phyloP scores from a whole-genome alignment of 2,113 vertebrate genomes.

The Dermatemys mawii region DNA sequence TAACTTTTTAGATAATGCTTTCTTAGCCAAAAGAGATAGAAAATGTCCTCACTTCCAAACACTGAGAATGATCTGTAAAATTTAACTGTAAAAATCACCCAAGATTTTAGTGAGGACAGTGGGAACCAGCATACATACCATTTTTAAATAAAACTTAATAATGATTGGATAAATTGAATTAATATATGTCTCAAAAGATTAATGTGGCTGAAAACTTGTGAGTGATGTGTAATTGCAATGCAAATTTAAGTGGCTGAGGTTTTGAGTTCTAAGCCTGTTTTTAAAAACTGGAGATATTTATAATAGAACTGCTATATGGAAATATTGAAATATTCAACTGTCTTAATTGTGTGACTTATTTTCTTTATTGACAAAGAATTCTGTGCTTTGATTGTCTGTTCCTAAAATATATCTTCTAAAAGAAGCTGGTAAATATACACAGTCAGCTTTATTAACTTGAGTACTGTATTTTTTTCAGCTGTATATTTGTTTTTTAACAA shows the following conservation, averaged over 20 bases:
- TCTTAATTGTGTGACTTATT: conserved; percentile 6
- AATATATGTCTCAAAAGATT: background rate
- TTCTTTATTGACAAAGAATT: conserved; percentile 13
- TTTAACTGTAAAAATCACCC: background rate
- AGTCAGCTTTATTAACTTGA: background rate
- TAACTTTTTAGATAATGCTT: no score
- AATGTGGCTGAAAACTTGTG: background rate
- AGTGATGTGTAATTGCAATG: background rate
- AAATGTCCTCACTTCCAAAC: conserved; percentile 11
- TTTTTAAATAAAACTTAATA: background rate
- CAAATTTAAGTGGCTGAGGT: background rate
- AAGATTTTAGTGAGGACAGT: background rate
- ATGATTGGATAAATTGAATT: background rate
- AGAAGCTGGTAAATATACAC: background rate
- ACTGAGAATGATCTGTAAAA: background rate
- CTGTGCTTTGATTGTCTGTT: background rate
- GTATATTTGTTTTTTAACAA: conserved; percentile 21
- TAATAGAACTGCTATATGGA: background rate
- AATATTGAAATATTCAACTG: background rate
- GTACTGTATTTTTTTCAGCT: background rate
- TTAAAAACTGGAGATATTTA: background rate
- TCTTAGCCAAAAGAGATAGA: no score
- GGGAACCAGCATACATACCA: background rate
- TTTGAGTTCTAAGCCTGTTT: background rate
- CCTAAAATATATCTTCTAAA: background rate